Conservation (phyloP, 2,888 invertebrate species). For the Troilus luridus region DNA sequence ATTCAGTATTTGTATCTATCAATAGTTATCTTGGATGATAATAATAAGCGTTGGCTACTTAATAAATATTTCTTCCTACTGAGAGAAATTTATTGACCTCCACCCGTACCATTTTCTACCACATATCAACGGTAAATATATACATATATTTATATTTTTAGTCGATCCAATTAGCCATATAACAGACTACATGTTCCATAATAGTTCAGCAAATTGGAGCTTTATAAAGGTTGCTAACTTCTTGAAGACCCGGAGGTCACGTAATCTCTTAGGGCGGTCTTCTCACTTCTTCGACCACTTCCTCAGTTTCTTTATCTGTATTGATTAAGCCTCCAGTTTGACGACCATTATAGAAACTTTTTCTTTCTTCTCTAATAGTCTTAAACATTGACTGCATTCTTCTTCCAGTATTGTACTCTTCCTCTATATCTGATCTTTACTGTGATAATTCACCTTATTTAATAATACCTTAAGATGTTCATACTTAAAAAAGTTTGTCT, state of each 20-base stretch:
- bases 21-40: no score
- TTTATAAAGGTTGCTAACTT: not conserved
- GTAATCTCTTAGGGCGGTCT: not conserved
- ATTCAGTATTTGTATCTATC: no score
- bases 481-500: no score
- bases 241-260: not conserved
- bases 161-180: not conserved
- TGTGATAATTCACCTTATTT: no score
- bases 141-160: no score
- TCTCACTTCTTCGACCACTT: not conserved
- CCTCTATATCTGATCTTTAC: no score
- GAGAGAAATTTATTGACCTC: no score
- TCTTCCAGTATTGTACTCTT: not conserved
- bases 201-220: not conserved
- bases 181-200: not conserved
- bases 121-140: no score
- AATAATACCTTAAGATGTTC: no score
- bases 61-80: no score
- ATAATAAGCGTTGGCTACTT: no score
- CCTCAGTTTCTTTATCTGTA: not conserved
- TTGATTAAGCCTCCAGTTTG: not conserved
- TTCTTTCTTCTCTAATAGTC: constrained; percentile 17
- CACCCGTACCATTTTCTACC: no score
- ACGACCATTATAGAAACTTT: not conserved
- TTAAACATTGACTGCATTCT: not conserved